Conservation (phyloP, 2,888 invertebrate genomes). For the Baronia brevicornis region DNA sequence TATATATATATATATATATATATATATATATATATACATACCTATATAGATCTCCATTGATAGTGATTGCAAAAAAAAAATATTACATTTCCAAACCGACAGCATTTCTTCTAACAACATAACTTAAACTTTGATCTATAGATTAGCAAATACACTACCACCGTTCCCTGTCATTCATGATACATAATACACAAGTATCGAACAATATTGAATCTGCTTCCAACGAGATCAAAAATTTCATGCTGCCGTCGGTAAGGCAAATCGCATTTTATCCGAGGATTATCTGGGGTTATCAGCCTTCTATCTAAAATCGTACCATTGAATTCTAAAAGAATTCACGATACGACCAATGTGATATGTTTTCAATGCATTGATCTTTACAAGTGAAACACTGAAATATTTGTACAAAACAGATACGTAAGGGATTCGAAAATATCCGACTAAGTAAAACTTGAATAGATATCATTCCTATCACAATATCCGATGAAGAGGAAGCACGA, state of each 20-base stretch:
- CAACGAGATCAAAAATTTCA: constrained; percentile 35
- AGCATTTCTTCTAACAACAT: not conserved
- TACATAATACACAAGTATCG: constrained; percentile 23
- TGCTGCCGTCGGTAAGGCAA: constrained; percentile 51
- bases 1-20: no score
- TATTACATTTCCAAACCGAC: not conserved
- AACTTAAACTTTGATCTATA: constrained; percentile 10
- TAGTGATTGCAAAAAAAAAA: not conserved
- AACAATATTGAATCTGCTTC: constrained; percentile 34
- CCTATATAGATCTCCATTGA: no score
- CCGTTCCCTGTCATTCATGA: constrained; percentile 8
- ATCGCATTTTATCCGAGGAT: constrained; percentile 61
- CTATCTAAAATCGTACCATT: no score
- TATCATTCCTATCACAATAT: constrained; percentile 21
- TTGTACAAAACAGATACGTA: constrained; percentile 12
- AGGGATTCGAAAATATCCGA: constrained; percentile 19
- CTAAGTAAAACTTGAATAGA: constrained; percentile 9
- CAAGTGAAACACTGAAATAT: not conserved
- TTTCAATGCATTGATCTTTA: constrained; percentile 24
- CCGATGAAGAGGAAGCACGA: constrained; percentile 42
- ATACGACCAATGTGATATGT: constrained; percentile 31
- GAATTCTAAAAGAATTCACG: no score
- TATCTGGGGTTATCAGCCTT: constrained; percentile 65
- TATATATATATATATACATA: no score
- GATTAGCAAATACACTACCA: constrained; percentile 9